phyloP scores from a whole-genome alignment of 2,888 invertebrate species.

The Eupithecia tripunctaria region DNA sequence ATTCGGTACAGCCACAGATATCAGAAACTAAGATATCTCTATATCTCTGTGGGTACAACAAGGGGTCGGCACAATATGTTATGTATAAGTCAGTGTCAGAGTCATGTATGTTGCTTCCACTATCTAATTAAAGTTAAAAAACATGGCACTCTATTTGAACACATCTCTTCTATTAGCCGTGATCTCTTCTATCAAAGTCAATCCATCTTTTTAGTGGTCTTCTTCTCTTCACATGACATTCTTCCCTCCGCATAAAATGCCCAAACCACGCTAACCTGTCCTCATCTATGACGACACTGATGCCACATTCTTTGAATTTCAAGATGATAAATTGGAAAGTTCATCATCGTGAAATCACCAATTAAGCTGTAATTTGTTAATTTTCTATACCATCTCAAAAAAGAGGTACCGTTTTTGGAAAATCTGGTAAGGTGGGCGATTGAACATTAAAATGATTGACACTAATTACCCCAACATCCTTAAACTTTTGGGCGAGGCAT shows the following conservation, averaged over 20 bases:
- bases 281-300: not conserved
- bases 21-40: too few species aligned
- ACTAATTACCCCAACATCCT: not conserved
- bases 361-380: not conserved
- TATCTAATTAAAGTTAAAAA: too few species aligned
- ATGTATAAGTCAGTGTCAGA: too few species aligned
- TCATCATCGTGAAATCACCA: not conserved
- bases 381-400: not conserved
- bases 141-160: too few species aligned
- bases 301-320: not conserved
- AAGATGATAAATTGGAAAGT: not conserved
- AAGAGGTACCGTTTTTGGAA: not conserved
- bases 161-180: not conserved
- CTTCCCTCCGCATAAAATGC: not conserved
- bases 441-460: not conserved
- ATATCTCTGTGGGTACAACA: too few species aligned
- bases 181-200: too few species aligned
- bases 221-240: too few species aligned
- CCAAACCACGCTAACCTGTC: not conserved
- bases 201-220: too few species aligned
- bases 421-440: not conserved
- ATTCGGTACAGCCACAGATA: too few species aligned
- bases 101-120: too few species aligned
- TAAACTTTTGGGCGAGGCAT: constrained; percentile 3
- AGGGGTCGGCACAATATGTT: not conserved